phyloP scores from a whole-genome alignment of 2,113 vertebrate species.

The Spheniscus mendiculus region DNA sequence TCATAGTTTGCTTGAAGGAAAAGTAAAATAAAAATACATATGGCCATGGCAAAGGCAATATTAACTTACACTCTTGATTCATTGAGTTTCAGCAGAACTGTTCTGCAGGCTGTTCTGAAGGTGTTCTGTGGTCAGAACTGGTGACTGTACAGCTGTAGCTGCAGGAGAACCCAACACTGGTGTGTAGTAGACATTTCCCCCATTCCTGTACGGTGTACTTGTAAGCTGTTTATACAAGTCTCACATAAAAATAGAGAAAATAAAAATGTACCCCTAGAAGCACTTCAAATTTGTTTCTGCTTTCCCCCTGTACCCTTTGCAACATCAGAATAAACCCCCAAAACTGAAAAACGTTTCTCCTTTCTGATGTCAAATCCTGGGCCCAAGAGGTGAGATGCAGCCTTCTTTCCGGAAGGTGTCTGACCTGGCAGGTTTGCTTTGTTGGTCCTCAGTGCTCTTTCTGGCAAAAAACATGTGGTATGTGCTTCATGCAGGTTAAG shows the following conservation, averaged over 20 bases:
- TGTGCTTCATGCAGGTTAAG: neutral
- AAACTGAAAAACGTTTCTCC: neutral
- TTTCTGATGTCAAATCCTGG: neutral
- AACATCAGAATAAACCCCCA: neutral
- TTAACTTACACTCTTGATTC: neutral
- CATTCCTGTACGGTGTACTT: neutral
- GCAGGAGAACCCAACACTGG: rapidly evolving
- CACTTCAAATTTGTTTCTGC: neutral
- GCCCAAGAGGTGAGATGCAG: neutral
- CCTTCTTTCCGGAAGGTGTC: neutral
- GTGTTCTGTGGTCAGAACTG: neutral
- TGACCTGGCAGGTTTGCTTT: slow-evolving; percentile 16
- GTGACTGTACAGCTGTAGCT: neutral
- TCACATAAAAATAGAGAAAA: neutral
- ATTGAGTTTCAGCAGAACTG: neutral
- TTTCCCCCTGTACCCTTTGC: neutral
- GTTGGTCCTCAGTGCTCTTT: slow-evolving; percentile 11
- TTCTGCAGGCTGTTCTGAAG: neutral
- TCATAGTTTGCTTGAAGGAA: neutral
- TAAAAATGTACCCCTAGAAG: neutral
- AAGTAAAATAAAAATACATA: neutral
- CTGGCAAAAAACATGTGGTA: neutral
- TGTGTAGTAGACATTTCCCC: neutral
- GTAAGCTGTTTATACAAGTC: neutral
- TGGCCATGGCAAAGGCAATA: neutral